Percentiles rank a stretch among this genome's conserved stretches.
Evolutionary conservation across 2,113 vertebrate genomes (phyloP).

Genomic region (Entelurus aequoreus): DNA sequence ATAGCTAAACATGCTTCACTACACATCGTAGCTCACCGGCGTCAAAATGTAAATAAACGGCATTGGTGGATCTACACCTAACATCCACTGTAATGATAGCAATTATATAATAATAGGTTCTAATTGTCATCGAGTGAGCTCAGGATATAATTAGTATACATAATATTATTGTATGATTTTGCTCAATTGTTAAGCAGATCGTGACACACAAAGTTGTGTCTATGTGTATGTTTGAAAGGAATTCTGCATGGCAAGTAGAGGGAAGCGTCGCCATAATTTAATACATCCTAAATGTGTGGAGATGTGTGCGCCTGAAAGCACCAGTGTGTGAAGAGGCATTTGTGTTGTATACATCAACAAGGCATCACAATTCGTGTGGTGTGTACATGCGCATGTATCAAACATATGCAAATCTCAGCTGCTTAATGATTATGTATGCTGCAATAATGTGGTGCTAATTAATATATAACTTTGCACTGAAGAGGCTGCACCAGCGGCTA

Average conservation of each 20-base stretch:
- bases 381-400: slow-evolving; percentile 36
- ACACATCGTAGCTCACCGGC: too few relatives aligned
- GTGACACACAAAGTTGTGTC: background rate
- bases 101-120: background rate
- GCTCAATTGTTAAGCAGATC: background rate
- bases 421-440: slow-evolving; percentile 80
- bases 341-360: slow-evolving; percentile 7
- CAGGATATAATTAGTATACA: background rate
- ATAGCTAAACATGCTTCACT: too few relatives aligned
- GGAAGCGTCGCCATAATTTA: slow-evolving; percentile 57
- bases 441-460: slow-evolving; percentile 76
- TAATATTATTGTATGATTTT: background rate
- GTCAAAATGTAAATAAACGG: too few relatives aligned
- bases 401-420: slow-evolving; percentile 75
- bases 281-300: slow-evolving; percentile 52
- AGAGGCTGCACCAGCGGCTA: slow-evolving; percentile 77
- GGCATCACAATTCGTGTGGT: slow-evolving; percentile 36
- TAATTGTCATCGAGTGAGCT: background rate
- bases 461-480: slow-evolving; percentile 81
- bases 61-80: too few relatives aligned
- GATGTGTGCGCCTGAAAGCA: slow-evolving; percentile 24
- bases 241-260: slow-evolving; percentile 53
- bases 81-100: too few relatives aligned
- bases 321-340: slow-evolving; percentile 10
- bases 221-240: slow-evolving; percentile 22